phyloP scores from a whole-genome alignment of 2,113 vertebrate genomes.

The Microcebus tavaratra region DNA sequence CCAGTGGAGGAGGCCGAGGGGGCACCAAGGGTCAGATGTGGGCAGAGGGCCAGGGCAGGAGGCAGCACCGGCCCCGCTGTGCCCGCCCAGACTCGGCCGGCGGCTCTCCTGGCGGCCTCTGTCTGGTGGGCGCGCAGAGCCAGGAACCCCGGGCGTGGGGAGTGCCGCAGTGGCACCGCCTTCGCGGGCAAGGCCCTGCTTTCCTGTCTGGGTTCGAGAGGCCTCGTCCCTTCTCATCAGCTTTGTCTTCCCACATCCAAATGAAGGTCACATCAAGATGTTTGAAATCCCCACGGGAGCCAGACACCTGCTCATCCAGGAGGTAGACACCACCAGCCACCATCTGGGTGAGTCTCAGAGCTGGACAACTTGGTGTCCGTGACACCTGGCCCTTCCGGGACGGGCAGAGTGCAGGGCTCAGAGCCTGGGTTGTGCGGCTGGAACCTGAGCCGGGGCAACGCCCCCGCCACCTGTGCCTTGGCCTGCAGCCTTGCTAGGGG shows the following conservation, averaged over 20 bases:
- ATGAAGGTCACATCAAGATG: conserved; percentile 94
- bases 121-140: background rate
- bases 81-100: background rate
- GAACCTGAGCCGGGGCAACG: background rate
- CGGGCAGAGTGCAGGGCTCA: no score
- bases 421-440: rapidly evolving
- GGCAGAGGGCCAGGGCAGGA: background rate
- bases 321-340: conserved; percentile 90
- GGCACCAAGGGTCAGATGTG: background rate
- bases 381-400: background rate
- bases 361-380: rapidly evolving
- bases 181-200: no score
- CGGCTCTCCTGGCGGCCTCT: background rate
- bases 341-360: conserved; percentile 87
- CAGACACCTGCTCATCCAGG: conserved; percentile 95
- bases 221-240: background rate
- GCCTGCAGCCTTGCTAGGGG: background rate
- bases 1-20: background rate
- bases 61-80: background rate
- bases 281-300: conserved; percentile 96
- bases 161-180: rapidly evolving
- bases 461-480: background rate
- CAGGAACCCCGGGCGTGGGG: background rate
- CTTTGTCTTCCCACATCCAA: conserved; percentile 32
- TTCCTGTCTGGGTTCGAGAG: rapidly evolving